Conservation (phyloP, 2,113 vertebrate species). For the Ptilonorhynchus violaceus region DNA sequence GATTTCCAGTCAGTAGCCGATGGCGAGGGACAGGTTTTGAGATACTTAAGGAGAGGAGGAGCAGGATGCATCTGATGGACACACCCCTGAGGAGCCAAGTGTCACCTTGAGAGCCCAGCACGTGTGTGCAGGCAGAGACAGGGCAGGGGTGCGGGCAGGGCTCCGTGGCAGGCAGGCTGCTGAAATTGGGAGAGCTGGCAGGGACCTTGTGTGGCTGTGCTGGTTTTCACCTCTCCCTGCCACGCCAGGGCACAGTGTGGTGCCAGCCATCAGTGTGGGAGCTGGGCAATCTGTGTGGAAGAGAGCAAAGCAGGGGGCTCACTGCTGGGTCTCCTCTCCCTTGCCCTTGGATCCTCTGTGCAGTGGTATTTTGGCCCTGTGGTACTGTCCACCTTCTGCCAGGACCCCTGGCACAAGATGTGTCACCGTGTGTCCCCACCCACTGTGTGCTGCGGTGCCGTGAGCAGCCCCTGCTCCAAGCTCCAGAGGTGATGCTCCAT, state of each 20-base stretch:
- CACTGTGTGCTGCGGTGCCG: fast-evolving
- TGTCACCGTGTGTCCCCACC: neutral
- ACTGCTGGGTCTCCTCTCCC: neutral
- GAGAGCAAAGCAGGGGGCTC: neutral
- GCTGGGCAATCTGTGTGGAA: neutral
- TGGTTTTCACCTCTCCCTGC: neutral
- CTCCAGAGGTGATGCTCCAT: neutral
- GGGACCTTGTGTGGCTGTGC: neutral
- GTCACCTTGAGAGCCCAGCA: neutral
- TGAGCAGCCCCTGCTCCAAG: neutral
- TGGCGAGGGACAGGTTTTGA: neutral
- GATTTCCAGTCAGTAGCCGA: neutral
- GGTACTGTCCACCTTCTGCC: neutral
- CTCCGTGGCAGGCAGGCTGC: neutral
- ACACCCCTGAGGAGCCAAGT: neutral
- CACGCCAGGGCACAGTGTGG: neutral
- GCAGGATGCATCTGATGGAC: neutral
- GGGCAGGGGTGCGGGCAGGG: neutral
- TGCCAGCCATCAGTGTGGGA: neutral
- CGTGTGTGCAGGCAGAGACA: neutral
- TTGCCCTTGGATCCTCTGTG: neutral
- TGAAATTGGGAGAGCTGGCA: fast-evolving
- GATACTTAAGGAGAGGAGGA: neutral
- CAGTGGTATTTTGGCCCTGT: neutral
- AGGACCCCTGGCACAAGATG: neutral